Conservation (phyloP, 2,888 invertebrate species). For the Chironomus riparius region DNA sequence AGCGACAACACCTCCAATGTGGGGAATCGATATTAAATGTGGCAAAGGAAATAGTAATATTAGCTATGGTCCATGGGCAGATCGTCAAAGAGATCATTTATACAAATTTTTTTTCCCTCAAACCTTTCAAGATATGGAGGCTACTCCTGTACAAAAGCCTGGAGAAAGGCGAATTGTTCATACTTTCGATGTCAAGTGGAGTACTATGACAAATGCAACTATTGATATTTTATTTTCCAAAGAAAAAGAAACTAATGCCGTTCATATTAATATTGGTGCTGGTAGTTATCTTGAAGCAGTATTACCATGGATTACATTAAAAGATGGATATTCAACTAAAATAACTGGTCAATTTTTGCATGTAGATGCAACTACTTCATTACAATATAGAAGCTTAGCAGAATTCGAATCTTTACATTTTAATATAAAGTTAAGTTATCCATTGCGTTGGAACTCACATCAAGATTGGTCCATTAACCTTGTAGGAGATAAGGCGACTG, state of each 20-base stretch:
- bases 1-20: slow-evolving; percentile 78
- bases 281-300: slow-evolving; percentile 96
- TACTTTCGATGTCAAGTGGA: slow-evolving; percentile 85
- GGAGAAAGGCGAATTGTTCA: slow-evolving; percentile 83
- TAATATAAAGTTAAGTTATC: slow-evolving; percentile 56
- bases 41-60: slow-evolving; percentile 88
- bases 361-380: slow-evolving; percentile 90
- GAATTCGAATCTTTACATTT: slow-evolving; percentile 30
- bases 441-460: slow-evolving; percentile 90
- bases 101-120: slow-evolving; percentile 95
- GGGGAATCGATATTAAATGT: slow-evolving; percentile 93
- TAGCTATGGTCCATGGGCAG: slow-evolving; percentile 99
- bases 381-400: slow-evolving; percentile 80
- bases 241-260: slow-evolving; percentile 87
- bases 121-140: slow-evolving; percentile 68
- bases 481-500: slow-evolving; percentile 90
- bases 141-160: slow-evolving; percentile 72
- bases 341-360: slow-evolving; percentile 89
- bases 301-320: slow-evolving; percentile 83
- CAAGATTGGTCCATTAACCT: slow-evolving; percentile 89
- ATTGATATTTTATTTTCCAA: slow-evolving; percentile 95
- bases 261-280: slow-evolving; percentile 89
- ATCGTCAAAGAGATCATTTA: slow-evolving; percentile 88
- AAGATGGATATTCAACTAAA: slow-evolving; percentile 81
- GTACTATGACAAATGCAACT: slow-evolving; percentile 84